phyloP scores from a whole-genome alignment of 64 coral and sea anemone species.

The Acropora tenuis region DNA sequence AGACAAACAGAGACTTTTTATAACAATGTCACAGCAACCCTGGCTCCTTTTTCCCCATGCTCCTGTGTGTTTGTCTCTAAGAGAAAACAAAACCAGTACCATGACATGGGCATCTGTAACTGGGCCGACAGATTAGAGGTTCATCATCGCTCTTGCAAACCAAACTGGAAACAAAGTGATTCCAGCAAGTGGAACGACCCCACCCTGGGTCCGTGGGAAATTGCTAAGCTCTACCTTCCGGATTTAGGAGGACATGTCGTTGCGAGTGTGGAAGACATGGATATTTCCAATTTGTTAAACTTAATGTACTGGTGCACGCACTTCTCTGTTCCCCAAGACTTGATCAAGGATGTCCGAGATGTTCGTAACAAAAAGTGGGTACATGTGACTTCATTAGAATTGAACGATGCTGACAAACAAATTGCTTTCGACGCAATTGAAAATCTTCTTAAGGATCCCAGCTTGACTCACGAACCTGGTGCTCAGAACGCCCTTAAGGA shows the following conservation, averaged over 20 bases:
- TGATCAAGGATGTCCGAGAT: slow-evolving; percentile 45
- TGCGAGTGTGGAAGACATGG: slow-evolving; percentile 45
- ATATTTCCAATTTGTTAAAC: slow-evolving; percentile 63
- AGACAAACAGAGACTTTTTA: slow-evolving; percentile 61
- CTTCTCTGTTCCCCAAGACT: slow-evolving; percentile 33
- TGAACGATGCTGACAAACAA: slow-evolving; percentile 52
- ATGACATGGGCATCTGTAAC: slow-evolving; percentile 58
- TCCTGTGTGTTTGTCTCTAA: slow-evolving; percentile 20
- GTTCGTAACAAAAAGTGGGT: slow-evolving; percentile 80
- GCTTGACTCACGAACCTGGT: slow-evolving; percentile 46
- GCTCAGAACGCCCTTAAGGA: slow-evolving; percentile 54
- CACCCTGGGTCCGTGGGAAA: slow-evolving; percentile 72
- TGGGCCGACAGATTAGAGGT: slow-evolving; percentile 64
- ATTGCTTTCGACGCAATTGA: slow-evolving; percentile 63
- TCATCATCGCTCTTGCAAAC: slow-evolving; percentile 40
- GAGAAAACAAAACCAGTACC: slow-evolving; percentile 60
- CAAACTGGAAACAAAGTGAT: slow-evolving; percentile 77
- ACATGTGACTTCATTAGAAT: slow-evolving; percentile 65
- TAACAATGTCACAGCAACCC: slow-evolving; percentile 19
- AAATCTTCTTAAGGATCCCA: slow-evolving; percentile 74
- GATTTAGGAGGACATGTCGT: slow-evolving; percentile 14
- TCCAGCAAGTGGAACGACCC: slow-evolving; percentile 40
- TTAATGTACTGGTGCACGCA: slow-evolving; percentile 65
- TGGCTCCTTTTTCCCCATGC: slow-evolving; percentile 24
- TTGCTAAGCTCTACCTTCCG: slow-evolving; percentile 83